phyloP scores from a whole-genome alignment of 2,797 vertebrate species.

The Micrastur ruficollis region DNA sequence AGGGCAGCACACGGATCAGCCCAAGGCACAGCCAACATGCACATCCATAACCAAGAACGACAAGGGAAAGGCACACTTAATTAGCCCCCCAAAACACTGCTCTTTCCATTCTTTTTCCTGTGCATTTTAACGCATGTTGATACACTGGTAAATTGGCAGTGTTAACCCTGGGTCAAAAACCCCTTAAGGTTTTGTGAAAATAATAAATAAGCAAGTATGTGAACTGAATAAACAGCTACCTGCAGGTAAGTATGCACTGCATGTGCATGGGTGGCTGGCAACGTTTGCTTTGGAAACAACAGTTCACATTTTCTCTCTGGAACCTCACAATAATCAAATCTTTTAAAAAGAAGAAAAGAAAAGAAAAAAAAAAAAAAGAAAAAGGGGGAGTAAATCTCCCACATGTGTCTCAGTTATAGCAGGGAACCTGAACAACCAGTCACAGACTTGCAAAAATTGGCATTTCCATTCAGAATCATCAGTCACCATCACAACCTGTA shows the following conservation, averaged over 20 bases:
- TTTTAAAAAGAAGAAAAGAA: fast-evolving
- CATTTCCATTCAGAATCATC: not conserved
- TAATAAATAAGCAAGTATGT: not conserved
- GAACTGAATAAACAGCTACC: not conserved
- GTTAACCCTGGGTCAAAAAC: not conserved
- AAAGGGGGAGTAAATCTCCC: not conserved
- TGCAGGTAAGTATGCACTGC: not conserved
- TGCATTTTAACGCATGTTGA: not conserved
- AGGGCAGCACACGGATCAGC: not conserved
- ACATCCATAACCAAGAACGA: not conserved
- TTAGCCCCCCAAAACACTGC: not conserved
- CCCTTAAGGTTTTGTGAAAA: not conserved
- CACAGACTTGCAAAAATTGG: not conserved
- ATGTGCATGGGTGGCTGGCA: not conserved
- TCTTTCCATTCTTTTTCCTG: not conserved
- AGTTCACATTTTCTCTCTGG: not conserved
- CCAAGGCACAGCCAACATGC: not conserved
- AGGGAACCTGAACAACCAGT: not conserved
- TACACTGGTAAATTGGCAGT: not conserved
- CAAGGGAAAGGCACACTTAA: not conserved
- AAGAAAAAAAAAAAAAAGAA: fast-evolving
- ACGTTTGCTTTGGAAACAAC: not conserved
- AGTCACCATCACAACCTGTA: not conserved
- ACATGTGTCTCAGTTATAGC: not conserved
- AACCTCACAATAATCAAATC: not conserved